Base-by-base conservation (phyloP, 2,113 vertebrate species). In the Platichthys stellatus region DNA sequence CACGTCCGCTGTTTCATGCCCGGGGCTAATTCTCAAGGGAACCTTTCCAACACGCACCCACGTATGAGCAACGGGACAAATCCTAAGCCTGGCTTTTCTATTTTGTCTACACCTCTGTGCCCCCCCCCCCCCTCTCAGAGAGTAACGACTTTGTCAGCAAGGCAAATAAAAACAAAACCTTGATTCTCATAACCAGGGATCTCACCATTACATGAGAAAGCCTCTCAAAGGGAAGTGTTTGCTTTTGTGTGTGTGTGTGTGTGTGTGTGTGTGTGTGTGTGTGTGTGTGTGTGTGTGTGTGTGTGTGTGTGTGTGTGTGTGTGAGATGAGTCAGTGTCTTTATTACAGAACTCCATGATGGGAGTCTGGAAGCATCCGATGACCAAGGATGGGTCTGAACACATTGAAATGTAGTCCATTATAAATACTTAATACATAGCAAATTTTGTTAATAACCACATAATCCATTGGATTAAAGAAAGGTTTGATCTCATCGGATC, bases 1-100 rank as follows among this genome's bases (percentile, higher is more conserved):
- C 75, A 59, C 5, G 47, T 88, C 80, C 79, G 85, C 72, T 18
- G n/a, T 77, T 86, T 24, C 31, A 68, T 1, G 84, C 87, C 86
- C 51, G 40, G 59, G 90, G 83, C 84, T 61, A 69, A 79, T 87
- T 90, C 88, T 85, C 89, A 84, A 81, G 80, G 69, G 80, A 89
- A 85, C 57, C 24, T 58, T 85, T 85, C 70, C 47, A 81, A 84
- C 74, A 23, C 23, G 35, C 72, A 64, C 26, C 20, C 21, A 60
- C 43, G 5, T 35, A 76, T 24, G 53, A 47, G 74, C 69, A 76
- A 49, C 24, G 17, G 13, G 49, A 59, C 59, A 74, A 63, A 79
- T 76, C 61, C 69, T 81, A 84, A 69, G 74, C 81, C 72, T 80
- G 17, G 8, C 38, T 76, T 78, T 84, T 58, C 80, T 90, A 79